These are phyloP conservation scores for Loxodonta africana DNA, from an alignment of 2,113 vertebrate species.

Conservation along the genomic window DNA sequence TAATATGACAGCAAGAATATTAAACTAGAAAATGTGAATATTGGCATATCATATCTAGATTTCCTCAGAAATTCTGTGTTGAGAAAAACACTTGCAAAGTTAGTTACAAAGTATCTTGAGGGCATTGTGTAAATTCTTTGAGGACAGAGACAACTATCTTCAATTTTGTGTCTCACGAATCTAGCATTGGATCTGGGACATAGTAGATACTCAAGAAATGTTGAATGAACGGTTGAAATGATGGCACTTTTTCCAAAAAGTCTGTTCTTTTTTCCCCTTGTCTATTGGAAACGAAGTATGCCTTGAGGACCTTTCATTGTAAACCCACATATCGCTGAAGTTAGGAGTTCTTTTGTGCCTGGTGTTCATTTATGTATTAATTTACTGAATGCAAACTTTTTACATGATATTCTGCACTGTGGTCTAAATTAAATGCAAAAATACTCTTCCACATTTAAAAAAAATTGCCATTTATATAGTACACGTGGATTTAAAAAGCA, in stretches of 20 bases:
- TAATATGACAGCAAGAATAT: not conserved
- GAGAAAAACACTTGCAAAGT: not conserved
- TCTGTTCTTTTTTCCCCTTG: not conserved
- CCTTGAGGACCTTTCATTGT: not conserved
- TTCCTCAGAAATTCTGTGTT: not conserved
- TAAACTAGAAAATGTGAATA: slow-evolving; percentile 16
- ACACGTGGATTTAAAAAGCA: slow-evolving; percentile 25
- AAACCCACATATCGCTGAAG: not conserved
- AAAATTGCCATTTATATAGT: not conserved
- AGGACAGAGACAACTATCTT: not conserved
- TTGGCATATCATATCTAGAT: too few species aligned
- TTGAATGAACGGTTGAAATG: not conserved
- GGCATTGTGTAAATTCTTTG: not conserved
- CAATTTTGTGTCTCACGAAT: not conserved
- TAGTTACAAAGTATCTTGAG: not conserved
- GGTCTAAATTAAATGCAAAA: slow-evolving; percentile 21
- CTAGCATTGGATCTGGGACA: not conserved
- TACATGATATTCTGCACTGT: not conserved
- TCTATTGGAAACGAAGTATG: not conserved
- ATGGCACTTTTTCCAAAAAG: not conserved
- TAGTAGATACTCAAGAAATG: not conserved
- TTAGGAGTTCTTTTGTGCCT: slow-evolving; percentile 7
- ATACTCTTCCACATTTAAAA: not conserved
- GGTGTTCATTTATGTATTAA: not conserved
- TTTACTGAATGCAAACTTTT: not conserved